Evolutionary conservation across 1,140 invertebrate genomes (phyloP).

Genomic region (Eriosoma lanigerum): DNA sequence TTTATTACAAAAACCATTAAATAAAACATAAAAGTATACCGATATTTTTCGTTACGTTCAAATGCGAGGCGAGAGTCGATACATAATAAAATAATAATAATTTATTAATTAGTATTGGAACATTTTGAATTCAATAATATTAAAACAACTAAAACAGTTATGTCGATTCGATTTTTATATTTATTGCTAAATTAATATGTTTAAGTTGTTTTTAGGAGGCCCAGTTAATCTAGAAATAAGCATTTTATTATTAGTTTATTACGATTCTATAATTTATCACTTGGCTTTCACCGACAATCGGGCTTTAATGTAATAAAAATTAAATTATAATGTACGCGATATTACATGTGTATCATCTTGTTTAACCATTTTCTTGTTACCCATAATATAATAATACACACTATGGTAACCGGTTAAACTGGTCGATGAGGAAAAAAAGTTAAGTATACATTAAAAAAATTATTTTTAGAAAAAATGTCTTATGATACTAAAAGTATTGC

Average conservation of each 20-base stretch:
- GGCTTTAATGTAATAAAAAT: constrained; percentile 32
- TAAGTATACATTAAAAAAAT: neutral
- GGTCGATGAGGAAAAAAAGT: constrained; percentile 22
- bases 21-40: too few species aligned
- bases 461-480: constrained; percentile 16
- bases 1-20: too few species aligned
- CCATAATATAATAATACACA: neutral
- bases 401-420: constrained; percentile 34
- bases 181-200: constrained; percentile 5
- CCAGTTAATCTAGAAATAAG: constrained; percentile 37
- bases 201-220: neutral
- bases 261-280: constrained; percentile 12
- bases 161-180: neutral
- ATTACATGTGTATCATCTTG: constrained; percentile 50
- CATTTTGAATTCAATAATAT: too few species aligned
- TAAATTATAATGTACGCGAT: constrained; percentile 13
- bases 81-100: too few species aligned
- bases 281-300: constrained; percentile 45
- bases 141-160: too few species aligned
- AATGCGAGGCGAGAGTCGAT: too few species aligned
- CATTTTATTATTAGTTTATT: neutral
- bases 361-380: constrained; percentile 29
- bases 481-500: neutral
- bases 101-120: too few species aligned
- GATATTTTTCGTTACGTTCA: too few species aligned